Conservation (phyloP, 2,113 vertebrate species). For the Poecile atricapillus region DNA sequence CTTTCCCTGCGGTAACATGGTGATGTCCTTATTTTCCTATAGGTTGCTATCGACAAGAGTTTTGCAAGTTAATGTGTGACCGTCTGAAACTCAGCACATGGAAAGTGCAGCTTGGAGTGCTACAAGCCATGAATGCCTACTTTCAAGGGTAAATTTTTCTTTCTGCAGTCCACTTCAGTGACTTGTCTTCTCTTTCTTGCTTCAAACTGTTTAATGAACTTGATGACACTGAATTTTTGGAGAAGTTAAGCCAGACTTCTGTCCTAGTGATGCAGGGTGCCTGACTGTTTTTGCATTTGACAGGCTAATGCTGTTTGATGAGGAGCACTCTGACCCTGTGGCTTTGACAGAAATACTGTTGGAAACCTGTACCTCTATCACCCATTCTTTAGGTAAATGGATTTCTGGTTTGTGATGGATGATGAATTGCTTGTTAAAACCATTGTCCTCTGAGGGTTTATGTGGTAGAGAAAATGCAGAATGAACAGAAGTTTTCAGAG, state of each 20-base stretch:
- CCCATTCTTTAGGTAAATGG: constrained; percentile 85
- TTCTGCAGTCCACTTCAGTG: background rate
- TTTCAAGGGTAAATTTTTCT: constrained; percentile 82
- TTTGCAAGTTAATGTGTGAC: constrained; percentile 91
- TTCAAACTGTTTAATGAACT: background rate
- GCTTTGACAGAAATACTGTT: constrained; percentile 86
- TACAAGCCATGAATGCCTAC: constrained; percentile 91
- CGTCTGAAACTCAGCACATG: constrained; percentile 91
- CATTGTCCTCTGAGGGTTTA: background rate
- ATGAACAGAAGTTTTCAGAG: background rate
- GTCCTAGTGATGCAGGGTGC: background rate
- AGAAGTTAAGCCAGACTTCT: background rate
- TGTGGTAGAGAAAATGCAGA: background rate
- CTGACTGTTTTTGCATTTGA: constrained; percentile 21
- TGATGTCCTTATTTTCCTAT: background rate
- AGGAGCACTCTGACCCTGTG: constrained; percentile 77
- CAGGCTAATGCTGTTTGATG: constrained; percentile 88
- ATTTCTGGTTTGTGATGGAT: background rate
- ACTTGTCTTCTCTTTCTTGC: background rate
- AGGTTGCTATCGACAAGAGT: constrained; percentile 86
- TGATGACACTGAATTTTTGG: background rate
- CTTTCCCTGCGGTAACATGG: background rate
- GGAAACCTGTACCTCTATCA: constrained; percentile 88
- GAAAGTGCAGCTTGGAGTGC: constrained; percentile 90
- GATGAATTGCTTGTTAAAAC: background rate